Evolutionary conservation across 2,888 invertebrate genomes (phyloP).

Genomic region (Seira sanloemensis): DNA sequence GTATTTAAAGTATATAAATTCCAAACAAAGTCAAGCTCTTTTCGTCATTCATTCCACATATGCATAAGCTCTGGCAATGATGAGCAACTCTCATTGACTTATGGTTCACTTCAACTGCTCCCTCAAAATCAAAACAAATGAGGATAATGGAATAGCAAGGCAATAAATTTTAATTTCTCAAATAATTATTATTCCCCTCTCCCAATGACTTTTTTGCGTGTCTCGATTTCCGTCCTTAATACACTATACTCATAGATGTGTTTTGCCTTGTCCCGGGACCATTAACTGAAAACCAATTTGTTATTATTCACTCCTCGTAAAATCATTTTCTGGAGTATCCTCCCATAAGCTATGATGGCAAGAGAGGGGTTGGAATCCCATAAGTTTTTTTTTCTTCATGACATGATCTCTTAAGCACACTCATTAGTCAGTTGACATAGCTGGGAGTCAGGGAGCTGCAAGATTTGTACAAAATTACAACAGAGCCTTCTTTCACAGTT

Average conservation of each 20-base stretch:
- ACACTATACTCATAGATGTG: background rate
- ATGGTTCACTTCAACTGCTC: background rate
- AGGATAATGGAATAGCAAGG: constrained; percentile 15
- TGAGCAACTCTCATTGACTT: background rate
- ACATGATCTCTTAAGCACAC: constrained; percentile 71
- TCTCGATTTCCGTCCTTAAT: constrained; percentile 15
- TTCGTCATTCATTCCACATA: too few relatives aligned
- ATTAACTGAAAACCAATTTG: constrained; percentile 61
- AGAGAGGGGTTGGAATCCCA: background rate
- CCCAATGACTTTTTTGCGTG: constrained; percentile 28
- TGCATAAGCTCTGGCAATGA: too few relatives aligned
- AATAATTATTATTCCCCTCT: constrained; percentile 50
- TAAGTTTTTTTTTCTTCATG: constrained; percentile 23
- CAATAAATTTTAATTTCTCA: constrained; percentile 62
- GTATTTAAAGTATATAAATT: too few relatives aligned
- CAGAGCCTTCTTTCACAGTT: too few relatives aligned
- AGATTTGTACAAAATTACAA: too few relatives aligned
- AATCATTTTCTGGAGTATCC: constrained; percentile 41
- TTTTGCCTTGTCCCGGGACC: constrained; percentile 10
- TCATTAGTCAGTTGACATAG: constrained; percentile 71
- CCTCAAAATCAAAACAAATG: constrained; percentile 1
- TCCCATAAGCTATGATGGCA: too few relatives aligned
- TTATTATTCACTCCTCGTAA: constrained; percentile 66
- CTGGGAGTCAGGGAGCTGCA: background rate
- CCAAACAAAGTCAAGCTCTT: too few relatives aligned